A percentile compares a stretch with the other conserved stretches of the same genome.
Conservation (phyloP, 2,888 invertebrate genomes). For the Neocrepidodera transversa region DNA sequence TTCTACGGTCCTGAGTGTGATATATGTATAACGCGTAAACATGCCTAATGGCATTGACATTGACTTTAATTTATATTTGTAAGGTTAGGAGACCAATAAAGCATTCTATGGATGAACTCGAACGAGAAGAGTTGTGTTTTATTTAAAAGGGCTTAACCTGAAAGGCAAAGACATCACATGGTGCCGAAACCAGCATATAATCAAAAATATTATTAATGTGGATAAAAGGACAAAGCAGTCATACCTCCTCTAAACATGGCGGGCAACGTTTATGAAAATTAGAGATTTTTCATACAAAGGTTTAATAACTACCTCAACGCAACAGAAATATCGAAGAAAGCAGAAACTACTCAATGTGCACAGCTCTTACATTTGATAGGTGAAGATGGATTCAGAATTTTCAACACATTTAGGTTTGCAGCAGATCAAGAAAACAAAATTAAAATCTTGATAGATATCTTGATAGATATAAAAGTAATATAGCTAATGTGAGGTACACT, state of each 20-base stretch:
- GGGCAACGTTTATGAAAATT: not conserved
- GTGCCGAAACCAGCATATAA: no score
- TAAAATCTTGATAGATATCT: not conserved
- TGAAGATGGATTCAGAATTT: constrained; percentile 8
- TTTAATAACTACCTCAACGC: constrained; percentile 4
- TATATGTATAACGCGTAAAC: no score
- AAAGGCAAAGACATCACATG: no score
- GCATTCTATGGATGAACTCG: no score
- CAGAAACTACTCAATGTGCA: constrained; percentile 9
- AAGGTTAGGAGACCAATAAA: no score
- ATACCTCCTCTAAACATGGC: not conserved
- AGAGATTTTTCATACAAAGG: not conserved
- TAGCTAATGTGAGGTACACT: not conserved
- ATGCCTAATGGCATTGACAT: no score
- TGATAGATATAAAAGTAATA: not conserved
- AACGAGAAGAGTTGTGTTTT: no score
- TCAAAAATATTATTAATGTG: no score
- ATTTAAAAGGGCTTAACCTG: no score
- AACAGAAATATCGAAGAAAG: constrained; percentile 1
- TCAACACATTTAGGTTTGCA: not conserved
- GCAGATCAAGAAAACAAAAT: constrained; percentile 6
- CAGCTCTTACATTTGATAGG: constrained; percentile 5
- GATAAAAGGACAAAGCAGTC: not conserved
- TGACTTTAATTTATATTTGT: no score
- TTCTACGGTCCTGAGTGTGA: no score